Conservation (phyloP, 2,888 invertebrate species). For the Hirtodrosophila alboralis region DNA sequence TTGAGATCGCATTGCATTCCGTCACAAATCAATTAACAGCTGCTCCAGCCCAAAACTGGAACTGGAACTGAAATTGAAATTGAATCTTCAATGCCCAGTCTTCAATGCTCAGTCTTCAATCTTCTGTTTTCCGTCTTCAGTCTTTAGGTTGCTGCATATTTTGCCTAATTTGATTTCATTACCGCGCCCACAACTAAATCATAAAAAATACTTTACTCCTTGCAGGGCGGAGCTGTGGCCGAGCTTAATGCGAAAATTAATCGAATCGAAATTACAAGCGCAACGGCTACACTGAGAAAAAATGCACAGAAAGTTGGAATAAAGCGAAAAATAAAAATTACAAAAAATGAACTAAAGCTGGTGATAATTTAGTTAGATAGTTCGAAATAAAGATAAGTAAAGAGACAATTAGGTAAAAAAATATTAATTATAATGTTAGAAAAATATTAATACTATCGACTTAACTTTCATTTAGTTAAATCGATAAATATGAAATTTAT, state of each 20-base stretch:
- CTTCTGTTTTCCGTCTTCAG: slow-evolving; percentile 1
- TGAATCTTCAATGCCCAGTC: slow-evolving; percentile 7
- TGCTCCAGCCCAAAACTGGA: slow-evolving; percentile 37
- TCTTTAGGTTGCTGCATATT: slow-evolving; percentile 59
- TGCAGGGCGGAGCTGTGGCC: slow-evolving; percentile 76
- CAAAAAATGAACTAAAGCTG: too few species aligned
- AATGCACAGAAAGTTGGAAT: background rate
- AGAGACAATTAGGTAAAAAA: too few species aligned
- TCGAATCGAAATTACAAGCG: slow-evolving; percentile 80
- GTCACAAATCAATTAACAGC: slow-evolving; percentile 64
- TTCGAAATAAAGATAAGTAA: too few species aligned
- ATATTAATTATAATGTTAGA: too few species aligned
- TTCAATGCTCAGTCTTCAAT: too few species aligned
- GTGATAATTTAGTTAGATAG: too few species aligned
- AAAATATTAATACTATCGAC: too few species aligned
- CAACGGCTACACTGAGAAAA: slow-evolving; percentile 40
- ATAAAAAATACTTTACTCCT: slow-evolving; percentile 3
- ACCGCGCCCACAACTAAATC: slow-evolving; percentile 82
- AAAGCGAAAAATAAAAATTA: too few species aligned
- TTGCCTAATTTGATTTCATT: slow-evolving; percentile 84
- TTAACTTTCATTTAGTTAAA: too few species aligned
- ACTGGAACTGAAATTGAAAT: slow-evolving; percentile 22
- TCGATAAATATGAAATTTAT: too few species aligned
- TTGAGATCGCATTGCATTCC: slow-evolving; percentile 49
- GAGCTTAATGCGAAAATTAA: slow-evolving; percentile 83